Base-by-base conservation (phyloP, 2,888 invertebrate genomes). In the Mythimna vitellina region DNA sequence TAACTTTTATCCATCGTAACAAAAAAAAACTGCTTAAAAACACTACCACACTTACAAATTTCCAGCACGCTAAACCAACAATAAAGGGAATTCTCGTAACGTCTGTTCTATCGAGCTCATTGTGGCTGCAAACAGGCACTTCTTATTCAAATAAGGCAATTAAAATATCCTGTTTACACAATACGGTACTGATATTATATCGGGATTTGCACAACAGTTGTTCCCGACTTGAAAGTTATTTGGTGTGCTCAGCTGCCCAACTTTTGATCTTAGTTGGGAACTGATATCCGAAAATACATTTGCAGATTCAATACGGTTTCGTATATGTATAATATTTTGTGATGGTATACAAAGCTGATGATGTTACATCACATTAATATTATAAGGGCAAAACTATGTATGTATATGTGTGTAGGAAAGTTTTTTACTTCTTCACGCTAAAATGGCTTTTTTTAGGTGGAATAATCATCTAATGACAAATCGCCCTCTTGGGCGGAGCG, bases 141-240 rank as follows among this genome's bases (percentile, higher is more conserved):
- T 82, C 62, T 78, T 76, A 85, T 83, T 83, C 67, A 83, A 85
- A 83, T 85, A 73, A 70, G 83, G 64, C 70, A 81, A 81, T 76
- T 85, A 74, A 71, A 78, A 74, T 83, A 71, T 71, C 62, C 68
- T 78, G 72, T 73, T 66, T 75, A 80, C 72, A 77, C 66, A 80
- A 76, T 54, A 63, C 65, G 17, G 70, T 29, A 58, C 67, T 72
- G 69, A 80, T 82, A 72, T 77, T 69, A 67, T 77, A 83, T 70
- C 70, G 56, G 71, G 74, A 82, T 85, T 83, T 74, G 58, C 66
- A 71, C 70, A 78, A 65, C 75, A 75, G 66, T 80, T 72, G 70
- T 70, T 80, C 58, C 49, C 54, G 58, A 70, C 78, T 76, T 73
- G 53, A 42, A 73, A 73, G 72, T 76, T 76, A 66, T 69, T 66